phyloP scores from a whole-genome alignment of 1,140 invertebrate genomes.

The Trachymyrmex cornetzi region DNA sequence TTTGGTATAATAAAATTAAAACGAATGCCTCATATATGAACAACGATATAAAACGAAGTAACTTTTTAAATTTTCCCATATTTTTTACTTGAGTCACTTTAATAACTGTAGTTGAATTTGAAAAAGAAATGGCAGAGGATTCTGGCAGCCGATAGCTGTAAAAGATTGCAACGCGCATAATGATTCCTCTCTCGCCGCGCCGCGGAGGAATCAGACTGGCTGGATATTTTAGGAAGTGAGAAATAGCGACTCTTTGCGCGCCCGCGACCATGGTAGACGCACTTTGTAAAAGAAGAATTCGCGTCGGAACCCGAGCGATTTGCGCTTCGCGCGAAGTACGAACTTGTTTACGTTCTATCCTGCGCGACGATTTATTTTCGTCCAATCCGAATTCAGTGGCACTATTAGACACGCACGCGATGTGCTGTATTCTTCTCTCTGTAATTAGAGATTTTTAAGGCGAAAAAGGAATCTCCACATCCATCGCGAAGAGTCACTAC shows the following conservation, averaged over 20 bases:
- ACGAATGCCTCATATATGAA: background rate
- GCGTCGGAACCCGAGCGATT: constrained; percentile 8
- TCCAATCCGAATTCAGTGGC: background rate
- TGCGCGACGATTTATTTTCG: constrained; percentile 53
- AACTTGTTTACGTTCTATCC: constrained; percentile 20
- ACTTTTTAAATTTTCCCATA: constrained; percentile 1
- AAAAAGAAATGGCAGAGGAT: background rate
- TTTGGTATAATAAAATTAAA: constrained; percentile 30
- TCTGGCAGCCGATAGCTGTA: background rate
- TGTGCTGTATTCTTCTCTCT: background rate
- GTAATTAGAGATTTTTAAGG: constrained; percentile 50
- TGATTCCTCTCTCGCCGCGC: too few relatives aligned
- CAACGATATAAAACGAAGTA: background rate
- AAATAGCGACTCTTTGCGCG: constrained; percentile 22
- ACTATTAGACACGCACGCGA: constrained; percentile 28
- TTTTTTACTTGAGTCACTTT: background rate
- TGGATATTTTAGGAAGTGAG: constrained; percentile 59
- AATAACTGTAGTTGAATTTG: background rate
- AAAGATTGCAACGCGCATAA: constrained; percentile 50
- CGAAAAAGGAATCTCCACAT: constrained; percentile 40
- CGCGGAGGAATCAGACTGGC: background rate
- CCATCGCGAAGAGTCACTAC: background rate
- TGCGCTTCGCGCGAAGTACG: constrained; percentile 41
- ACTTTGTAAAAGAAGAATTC: constrained; percentile 43
- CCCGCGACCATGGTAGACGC: constrained; percentile 1